Base-by-base conservation (phyloP, 2,113 vertebrate species). In the Cochlearius cochlearius region DNA sequence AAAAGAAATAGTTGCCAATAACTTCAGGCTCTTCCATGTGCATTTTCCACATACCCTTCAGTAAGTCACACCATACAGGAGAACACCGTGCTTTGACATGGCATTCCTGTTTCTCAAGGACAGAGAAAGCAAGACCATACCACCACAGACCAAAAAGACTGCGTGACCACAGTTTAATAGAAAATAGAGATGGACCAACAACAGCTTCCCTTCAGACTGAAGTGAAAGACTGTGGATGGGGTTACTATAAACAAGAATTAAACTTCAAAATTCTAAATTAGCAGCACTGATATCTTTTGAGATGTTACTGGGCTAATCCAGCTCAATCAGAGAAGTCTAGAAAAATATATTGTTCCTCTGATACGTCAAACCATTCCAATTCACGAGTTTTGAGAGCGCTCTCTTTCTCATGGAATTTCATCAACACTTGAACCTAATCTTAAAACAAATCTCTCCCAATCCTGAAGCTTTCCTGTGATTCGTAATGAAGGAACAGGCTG, bases 161-260 rank as follows among this genome's bases (percentile, higher is more conserved):
- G 29, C 34, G 29, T 0, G 1, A 72, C 12, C 19, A 13, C 39
- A 58, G 3, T 41, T 59, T 39, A 52, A 62, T 0, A 80, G 59
- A 59, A 84, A 86, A 55, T 4, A 89, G 27, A 80, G 60, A 78
- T 43, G 47, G 43, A 55, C 36, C 34, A 80, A 30, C 36, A 82
- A n/a, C 19, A 76, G 56, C 19, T 32, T 58, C 52, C 62, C 59
- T 66, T 77, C 36, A 63, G 45, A n/a, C 34, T 78, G 4, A 67
- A 81, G 47, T 41, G 49, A 85, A 77, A 79, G 68, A 38, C 36
- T 66, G 45, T 29, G 82, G 27, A 62, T 52, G 20, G 49, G 18
- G 29, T 83, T 49, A 88, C n/a, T 38, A 25, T n/a, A 39, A 94
- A 86, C 8, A 47, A 56, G 45, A 80, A 67, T 34, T 47, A 12